These are phyloP conservation scores for Volucella bombylans DNA, from an alignment of 2,888 invertebrate genomes.

Conservation along the genomic window DNA sequence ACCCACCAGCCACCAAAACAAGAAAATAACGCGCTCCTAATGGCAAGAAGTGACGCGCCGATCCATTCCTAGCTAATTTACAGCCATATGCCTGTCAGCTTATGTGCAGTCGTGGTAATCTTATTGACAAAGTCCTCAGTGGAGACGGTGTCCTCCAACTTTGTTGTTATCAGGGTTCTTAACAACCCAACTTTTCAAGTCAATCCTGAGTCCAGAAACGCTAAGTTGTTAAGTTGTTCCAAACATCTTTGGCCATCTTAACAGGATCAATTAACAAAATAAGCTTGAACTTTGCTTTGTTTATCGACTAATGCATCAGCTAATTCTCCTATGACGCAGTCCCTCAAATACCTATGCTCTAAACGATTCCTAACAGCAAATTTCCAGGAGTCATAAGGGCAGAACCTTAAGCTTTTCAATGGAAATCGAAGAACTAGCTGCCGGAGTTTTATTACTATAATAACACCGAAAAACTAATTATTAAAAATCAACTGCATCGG, in stretches of 20 bases:
- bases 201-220: constrained; percentile 77
- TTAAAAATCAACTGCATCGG: too few relatives aligned
- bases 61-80: constrained; percentile 74
- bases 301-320: too few relatives aligned
- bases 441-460: neutral
- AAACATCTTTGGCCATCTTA: constrained; percentile 75
- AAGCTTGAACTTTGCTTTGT: constrained; percentile 52
- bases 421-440: constrained; percentile 2
- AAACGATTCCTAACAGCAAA: constrained; percentile 16
- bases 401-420: constrained; percentile 32
- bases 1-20: too few relatives aligned
- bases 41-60: constrained; percentile 76
- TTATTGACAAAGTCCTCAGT: constrained; percentile 76
- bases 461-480: too few relatives aligned
- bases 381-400: constrained; percentile 11
- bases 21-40: too few relatives aligned
- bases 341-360: constrained; percentile 21
- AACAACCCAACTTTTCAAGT: constrained; percentile 76
- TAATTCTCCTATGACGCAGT: too few relatives aligned
- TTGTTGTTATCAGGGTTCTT: constrained; percentile 67
- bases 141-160: constrained; percentile 70
- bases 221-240: constrained; percentile 75
- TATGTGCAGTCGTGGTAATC: constrained; percentile 76
- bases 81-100: constrained; percentile 75
- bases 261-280: constrained; percentile 71